A percentile compares a stretch with the other conserved stretches of the same genome.
Evolutionary conservation across 1,140 invertebrate species (phyloP).

Genomic region (Wiebesia pumilae): DNA sequence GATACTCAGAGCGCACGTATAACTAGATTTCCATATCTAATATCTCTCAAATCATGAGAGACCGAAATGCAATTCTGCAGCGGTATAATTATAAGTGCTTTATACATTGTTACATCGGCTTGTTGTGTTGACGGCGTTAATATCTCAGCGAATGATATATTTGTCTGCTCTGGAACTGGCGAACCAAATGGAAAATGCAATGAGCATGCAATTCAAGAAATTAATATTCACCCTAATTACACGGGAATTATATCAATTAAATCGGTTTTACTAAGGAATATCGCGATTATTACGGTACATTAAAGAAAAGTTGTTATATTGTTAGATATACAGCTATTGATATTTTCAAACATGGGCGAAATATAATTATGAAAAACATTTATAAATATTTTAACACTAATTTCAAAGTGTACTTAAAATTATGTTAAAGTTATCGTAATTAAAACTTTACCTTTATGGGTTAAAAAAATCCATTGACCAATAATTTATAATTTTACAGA

Average conservation of each 20-base stretch:
- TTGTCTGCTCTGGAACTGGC: not conserved
- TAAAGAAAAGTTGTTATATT: not conserved
- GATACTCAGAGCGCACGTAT: not conserved
- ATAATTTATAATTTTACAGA: too few species aligned
- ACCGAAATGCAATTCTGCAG: not conserved
- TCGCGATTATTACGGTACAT: not conserved
- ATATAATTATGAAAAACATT: too few species aligned
- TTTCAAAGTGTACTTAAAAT: too few species aligned
- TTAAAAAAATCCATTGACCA: too few species aligned
- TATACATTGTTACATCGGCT: not conserved
- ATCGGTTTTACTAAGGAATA: not conserved
- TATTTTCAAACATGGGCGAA: too few species aligned
- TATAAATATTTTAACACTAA: too few species aligned
- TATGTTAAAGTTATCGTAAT: too few species aligned
- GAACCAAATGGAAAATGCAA: not conserved
- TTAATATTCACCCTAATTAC: not conserved
- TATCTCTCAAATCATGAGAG: not conserved
- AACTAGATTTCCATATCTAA: not conserved
- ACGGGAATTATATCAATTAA: not conserved
- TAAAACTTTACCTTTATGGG: too few species aligned
- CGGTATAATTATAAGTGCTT: not conserved
- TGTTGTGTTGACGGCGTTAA: not conserved
- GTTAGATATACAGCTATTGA: too few species aligned
- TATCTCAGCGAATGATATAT: not conserved
- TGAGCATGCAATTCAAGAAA: not conserved